Evolutionary conservation across 1,140 invertebrate species (phyloP).

Genomic region (Episyrphus balteatus): DNA sequence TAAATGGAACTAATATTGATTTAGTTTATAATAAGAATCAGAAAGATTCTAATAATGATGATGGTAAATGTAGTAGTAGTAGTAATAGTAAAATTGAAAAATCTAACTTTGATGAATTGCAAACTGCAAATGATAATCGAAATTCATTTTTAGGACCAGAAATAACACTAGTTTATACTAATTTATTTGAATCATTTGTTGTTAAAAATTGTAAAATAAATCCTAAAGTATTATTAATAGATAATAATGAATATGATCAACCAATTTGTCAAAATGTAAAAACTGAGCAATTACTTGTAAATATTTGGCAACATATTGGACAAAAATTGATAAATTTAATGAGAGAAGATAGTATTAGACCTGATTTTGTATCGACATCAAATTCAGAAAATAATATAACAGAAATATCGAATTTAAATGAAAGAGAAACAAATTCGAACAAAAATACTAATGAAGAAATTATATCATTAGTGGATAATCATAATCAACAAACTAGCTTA

Average conservation of each 20-base stretch:
- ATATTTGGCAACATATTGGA: conserved; percentile 87
- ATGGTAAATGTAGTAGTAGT: no score
- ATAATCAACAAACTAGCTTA: conserved; percentile 27
- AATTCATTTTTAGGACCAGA: conserved; percentile 51
- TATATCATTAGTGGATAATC: not conserved
- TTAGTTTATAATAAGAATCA: not conserved
- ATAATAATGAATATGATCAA: conserved; percentile 18
- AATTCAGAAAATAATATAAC: no score
- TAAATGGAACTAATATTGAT: conserved; percentile 78
- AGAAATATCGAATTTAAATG: no score
- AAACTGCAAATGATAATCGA: no score
- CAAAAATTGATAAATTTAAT: conserved; percentile 79
- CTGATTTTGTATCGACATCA: no score
- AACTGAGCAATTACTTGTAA: conserved; percentile 60
- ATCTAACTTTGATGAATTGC: no score
- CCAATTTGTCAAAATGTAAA: conserved; percentile 59
- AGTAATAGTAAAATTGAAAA: no score
- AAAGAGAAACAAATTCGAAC: no score
- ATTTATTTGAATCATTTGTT: conserved; percentile 67
- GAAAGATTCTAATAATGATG: no score
- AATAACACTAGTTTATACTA: conserved; percentile 72
- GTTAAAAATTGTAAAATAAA: conserved; percentile 3
- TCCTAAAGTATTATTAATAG: conserved; percentile 15
- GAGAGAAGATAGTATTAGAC: conserved; percentile 76
- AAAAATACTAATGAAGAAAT: no score